Evolutionary conservation across 2,113 vertebrate genomes (phyloP), one percentile per base, ranked within the genome.

Genomic region (Tapirus terrestris): DNA sequence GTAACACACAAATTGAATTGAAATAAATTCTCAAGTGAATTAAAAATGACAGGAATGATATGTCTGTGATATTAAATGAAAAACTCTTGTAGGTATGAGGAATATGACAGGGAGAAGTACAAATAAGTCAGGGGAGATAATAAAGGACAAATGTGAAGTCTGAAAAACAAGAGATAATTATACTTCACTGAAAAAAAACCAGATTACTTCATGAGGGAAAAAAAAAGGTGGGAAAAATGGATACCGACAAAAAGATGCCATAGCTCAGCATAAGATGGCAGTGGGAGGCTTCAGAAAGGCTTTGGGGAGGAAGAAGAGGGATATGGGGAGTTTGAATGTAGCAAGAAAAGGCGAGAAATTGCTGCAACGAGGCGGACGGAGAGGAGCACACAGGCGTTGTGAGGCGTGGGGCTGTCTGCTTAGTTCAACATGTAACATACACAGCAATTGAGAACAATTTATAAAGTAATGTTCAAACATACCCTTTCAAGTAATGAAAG

Each of bases 401-500:
- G 43, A 81, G 25, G 65, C n/a, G 45, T 3, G 63, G 56, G 31
- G 23, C 92, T 12, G 9, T 85, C 85, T 96, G 12, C 94, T 65
- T 25, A 53, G 25, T 36, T 45, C 51, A 85, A 70, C 20, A 61
- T 82, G 3, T 63, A 84, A 97, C 85, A 72, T 27, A 86, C 86
- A 91, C 4, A 60, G 25, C 76, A 25, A 10, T 0, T 33, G 27
- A 75, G 45, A 75, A 5, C 0, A 82, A 89, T 48, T 85, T 86
- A 89, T 6, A 93, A 98, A 97, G 10, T 27, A 86, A 63, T 23
- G 51, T 93, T 8, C 86, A 68, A 70, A 98, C 98, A 93, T 99
- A 99, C 99, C 99, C 99, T 99, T 98, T 99, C 99, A 97, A 99
- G 99, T 97, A 99, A 99, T 23, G 99, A 99, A 51, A 99, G 99